These are phyloP conservation scores for Urocitellus parryii DNA, from an alignment of 2,113 vertebrate species.

Conservation along the genomic window DNA sequence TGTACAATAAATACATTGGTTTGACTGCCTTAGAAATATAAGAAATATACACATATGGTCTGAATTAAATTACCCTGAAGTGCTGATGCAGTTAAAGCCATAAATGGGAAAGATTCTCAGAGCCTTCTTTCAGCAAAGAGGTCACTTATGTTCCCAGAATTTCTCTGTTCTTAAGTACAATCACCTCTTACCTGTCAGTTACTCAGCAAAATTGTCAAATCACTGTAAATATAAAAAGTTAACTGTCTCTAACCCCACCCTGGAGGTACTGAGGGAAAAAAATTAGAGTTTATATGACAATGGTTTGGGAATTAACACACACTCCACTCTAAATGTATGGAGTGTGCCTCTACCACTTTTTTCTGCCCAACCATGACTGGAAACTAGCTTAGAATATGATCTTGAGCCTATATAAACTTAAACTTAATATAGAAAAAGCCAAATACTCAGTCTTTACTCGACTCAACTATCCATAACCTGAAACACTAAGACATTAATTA, in stretches of 20 bases:
- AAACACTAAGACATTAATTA: slow-evolving; percentile 22
- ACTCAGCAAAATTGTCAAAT: slow-evolving; percentile 43
- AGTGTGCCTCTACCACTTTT: not conserved
- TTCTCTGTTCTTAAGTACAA: slow-evolving; percentile 24
- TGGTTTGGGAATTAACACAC: not conserved
- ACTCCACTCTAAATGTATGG: slow-evolving; percentile 14
- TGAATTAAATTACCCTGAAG: not conserved
- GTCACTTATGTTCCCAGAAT: not conserved
- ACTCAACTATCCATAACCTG: not conserved
- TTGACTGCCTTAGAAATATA: not conserved
- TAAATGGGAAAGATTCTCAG: not conserved
- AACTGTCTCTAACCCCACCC: not conserved
- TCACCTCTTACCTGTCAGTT: slow-evolving; percentile 12
- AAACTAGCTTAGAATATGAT: not conserved
- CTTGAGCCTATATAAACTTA: not conserved
- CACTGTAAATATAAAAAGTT: slow-evolving; percentile 25
- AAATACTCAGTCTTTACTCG: not conserved
- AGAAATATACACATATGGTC: not conserved
- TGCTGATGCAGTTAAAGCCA: not conserved
- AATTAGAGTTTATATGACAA: not conserved
- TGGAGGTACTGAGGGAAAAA: not conserved
- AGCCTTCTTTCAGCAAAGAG: slow-evolving; percentile 36
- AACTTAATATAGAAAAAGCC: not conserved
- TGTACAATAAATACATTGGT: not conserved
- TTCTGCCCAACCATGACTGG: not conserved